These are phyloP conservation scores for Amblyraja radiata DNA, from an alignment of 2,797 vertebrate species.

Conservation along the genomic window DNA sequence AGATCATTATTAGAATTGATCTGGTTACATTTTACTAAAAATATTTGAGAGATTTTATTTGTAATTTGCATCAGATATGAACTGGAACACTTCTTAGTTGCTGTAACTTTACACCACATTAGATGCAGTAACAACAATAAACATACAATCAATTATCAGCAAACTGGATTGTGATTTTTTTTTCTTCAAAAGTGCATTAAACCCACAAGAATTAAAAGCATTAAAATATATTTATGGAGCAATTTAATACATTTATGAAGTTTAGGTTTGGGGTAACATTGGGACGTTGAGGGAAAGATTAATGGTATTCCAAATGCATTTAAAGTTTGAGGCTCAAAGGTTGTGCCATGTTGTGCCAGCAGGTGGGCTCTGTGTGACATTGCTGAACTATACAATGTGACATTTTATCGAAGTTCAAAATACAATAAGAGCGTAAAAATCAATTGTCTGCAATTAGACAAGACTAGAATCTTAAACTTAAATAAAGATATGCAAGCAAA, in stretches of 20 bases:
- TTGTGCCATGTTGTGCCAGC: neutral
- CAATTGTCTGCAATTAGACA: neutral
- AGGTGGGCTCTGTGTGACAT: conserved; percentile 9
- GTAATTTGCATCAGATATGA: no score
- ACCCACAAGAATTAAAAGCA: neutral
- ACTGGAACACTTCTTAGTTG: no score
- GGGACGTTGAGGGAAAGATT: neutral
- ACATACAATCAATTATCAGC: no score
- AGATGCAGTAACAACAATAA: no score
- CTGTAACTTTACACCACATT: no score
- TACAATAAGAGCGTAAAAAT: neutral
- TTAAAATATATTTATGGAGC: neutral
- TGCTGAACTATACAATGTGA: neutral
- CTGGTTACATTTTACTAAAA: neutral
- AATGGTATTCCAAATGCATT: neutral
- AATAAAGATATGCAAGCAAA: no score
- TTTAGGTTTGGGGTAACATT: neutral
- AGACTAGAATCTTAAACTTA: no score
- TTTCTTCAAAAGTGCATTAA: neutral
- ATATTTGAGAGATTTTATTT: neutral
- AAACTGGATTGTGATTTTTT: no score
- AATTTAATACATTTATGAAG: neutral
- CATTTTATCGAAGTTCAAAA: neutral
- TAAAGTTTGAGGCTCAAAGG: neutral
- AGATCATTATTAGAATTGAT: neutral